Evolutionary conservation across 2,797 vertebrate genomes (phyloP).

Genomic region (Lagocephalus sceleratus): DNA sequence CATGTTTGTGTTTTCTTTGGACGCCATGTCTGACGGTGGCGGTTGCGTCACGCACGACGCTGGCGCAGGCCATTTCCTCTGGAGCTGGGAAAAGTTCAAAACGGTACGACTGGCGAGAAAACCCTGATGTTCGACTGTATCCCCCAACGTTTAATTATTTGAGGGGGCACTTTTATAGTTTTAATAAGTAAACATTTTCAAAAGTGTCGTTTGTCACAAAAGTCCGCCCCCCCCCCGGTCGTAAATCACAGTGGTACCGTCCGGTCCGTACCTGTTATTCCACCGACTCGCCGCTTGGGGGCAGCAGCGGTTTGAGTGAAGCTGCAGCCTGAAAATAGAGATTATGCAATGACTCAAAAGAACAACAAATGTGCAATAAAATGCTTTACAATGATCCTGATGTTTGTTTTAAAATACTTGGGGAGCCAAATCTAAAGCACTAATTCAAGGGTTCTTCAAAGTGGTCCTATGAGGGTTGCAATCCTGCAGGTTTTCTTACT

Average conservation of each 20-base stretch:
- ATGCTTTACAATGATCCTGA: not conserved
- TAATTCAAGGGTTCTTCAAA: too few species aligned
- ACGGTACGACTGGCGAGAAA: accelerated
- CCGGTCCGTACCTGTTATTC: not conserved
- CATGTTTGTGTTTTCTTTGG: conserved; percentile 65
- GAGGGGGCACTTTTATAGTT: too few species aligned
- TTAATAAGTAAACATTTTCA: too few species aligned
- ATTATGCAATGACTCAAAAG: not conserved
- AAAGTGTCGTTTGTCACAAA: not conserved
- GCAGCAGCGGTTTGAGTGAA: not conserved
- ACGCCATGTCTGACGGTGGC: conserved; percentile 72
- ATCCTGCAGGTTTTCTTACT: too few species aligned
- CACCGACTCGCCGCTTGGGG: not conserved
- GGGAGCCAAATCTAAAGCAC: too few species aligned
- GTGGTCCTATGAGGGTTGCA: too few species aligned
- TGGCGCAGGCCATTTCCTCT: conserved; percentile 8
- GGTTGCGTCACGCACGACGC: conserved; percentile 30
- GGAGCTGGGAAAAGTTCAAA: not conserved
- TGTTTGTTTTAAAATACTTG: too few species aligned
- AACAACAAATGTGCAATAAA: not conserved
- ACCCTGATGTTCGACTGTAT: too few species aligned
- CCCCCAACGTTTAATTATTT: too few species aligned
- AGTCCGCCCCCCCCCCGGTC: not conserved
- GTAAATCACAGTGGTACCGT: not conserved
- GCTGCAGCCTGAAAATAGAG: not conserved